A percentile compares a stretch with the other conserved stretches of the same genome.
Evolutionary conservation across 2,113 vertebrate genomes (phyloP).

Genomic region (Gnathonemus echidnorhynchus): DNA sequence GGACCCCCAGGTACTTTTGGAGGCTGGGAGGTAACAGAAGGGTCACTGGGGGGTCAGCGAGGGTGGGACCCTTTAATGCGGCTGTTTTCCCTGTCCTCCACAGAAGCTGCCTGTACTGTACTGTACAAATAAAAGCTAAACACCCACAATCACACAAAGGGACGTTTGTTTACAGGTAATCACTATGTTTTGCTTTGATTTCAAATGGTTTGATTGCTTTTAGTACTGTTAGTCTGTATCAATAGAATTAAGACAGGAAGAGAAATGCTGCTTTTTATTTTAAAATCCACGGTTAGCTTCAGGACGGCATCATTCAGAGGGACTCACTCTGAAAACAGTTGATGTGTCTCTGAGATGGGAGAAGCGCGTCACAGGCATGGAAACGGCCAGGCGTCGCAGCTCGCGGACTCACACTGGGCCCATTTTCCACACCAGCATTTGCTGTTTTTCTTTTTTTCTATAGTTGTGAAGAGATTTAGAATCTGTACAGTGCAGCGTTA

Average conservation of each 20-base stretch:
- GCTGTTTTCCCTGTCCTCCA: background rate
- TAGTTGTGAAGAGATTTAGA: background rate
- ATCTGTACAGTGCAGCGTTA: background rate
- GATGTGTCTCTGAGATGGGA: background rate
- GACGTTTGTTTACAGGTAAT: background rate
- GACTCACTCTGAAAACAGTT: background rate
- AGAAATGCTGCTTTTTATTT: background rate
- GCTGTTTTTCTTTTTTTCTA: background rate
- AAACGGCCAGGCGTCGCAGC: background rate
- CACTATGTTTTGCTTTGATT: background rate
- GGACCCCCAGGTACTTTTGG: background rate
- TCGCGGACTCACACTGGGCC: background rate
- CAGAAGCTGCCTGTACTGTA: background rate
- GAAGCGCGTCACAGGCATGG: background rate
- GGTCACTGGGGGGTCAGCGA: background rate
- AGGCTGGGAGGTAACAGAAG: background rate
- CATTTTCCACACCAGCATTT: background rate
- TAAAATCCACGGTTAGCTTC: background rate
- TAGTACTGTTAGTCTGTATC: background rate
- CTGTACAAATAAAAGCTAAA: background rate
- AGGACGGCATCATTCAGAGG: background rate
- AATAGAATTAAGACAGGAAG: background rate
- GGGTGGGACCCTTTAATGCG: background rate
- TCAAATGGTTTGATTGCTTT: background rate
- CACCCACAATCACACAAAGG: background rate